Conservation (phyloP, 2,113 vertebrate genomes). For the Diadophis punctatus region DNA sequence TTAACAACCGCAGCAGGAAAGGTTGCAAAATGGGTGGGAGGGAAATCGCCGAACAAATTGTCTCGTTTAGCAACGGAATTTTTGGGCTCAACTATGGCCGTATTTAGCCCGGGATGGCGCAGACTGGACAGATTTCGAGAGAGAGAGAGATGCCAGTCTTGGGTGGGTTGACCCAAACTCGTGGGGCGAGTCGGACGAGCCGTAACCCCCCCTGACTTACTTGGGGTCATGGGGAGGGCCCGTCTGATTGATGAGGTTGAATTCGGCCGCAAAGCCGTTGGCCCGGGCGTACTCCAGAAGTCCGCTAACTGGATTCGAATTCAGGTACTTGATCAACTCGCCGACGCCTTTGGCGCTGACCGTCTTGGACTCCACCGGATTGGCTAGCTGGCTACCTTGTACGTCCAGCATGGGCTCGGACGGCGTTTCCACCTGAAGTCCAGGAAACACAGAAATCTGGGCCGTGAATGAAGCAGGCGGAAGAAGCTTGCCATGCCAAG, state of each 20-base stretch:
- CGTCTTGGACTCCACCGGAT: constrained; percentile 39
- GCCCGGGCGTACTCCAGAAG: constrained; percentile 91
- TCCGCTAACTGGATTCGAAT: constrained; percentile 89
- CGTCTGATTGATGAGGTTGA: constrained; percentile 87
- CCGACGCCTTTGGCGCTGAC: constrained; percentile 78
- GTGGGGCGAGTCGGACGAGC: not conserved
- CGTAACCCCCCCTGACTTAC: constrained; percentile 63
- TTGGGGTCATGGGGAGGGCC: constrained; percentile 92
- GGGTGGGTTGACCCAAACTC: too few species aligned
- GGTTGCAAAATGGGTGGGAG: too few species aligned
- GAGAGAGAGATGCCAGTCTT: too few species aligned
- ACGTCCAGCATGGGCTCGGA: constrained; percentile 20
- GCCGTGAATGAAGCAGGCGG: not conserved
- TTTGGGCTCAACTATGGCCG: too few species aligned
- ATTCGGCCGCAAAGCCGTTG: constrained; percentile 91
- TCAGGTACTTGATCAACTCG: constrained; percentile 90
- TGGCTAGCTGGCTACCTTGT: not conserved
- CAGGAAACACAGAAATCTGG: not conserved
- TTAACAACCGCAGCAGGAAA: too few species aligned
- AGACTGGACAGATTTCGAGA: not conserved
- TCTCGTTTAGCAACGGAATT: too few species aligned
- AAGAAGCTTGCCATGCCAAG: accelerated
- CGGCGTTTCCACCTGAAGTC: not conserved
- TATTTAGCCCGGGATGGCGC: not conserved
- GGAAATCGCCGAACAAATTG: too few species aligned